These are phyloP conservation scores for Lutjanus campechanus DNA, from an alignment of 2,797 vertebrate species.

Conservation along the genomic window DNA sequence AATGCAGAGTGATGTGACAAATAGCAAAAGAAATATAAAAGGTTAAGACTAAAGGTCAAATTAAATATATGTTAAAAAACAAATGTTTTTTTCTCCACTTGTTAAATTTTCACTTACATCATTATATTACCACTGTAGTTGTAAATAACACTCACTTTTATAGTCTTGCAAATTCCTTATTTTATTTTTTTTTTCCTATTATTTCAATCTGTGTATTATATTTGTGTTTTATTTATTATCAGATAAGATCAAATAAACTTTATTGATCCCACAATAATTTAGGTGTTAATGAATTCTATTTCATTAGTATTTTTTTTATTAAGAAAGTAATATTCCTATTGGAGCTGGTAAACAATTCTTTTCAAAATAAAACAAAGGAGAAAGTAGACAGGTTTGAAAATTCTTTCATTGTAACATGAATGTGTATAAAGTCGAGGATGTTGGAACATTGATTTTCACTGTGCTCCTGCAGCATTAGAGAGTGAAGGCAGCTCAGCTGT, in stretches of 20 bases:
- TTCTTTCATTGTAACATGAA: too few relatives aligned
- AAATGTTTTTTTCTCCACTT: too few relatives aligned
- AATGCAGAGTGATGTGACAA: background rate
- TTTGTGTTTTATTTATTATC: background rate
- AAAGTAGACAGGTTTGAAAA: too few relatives aligned
- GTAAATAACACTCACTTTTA: background rate
- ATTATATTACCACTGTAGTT: background rate
- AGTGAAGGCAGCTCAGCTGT: background rate
- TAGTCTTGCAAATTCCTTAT: background rate
- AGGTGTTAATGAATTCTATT: too few relatives aligned
- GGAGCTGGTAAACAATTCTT: too few relatives aligned
- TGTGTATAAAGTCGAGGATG: background rate
- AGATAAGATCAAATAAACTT: too few relatives aligned
- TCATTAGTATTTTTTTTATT: too few relatives aligned
- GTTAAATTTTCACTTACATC: background rate
- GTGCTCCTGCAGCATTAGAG: constrained; percentile 6
- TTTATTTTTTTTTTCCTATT: background rate
- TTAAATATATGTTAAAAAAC: background rate
- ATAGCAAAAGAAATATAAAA: background rate
- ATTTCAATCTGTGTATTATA: background rate
- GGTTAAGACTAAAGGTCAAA: background rate
- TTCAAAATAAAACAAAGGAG: too few relatives aligned
- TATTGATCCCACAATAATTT: background rate
- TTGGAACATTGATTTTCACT: background rate
- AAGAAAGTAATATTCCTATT: too few relatives aligned